Evolutionary conservation across 2,113 vertebrate genomes (phyloP).

Genomic region (Hippopotamus amphibius): DNA sequence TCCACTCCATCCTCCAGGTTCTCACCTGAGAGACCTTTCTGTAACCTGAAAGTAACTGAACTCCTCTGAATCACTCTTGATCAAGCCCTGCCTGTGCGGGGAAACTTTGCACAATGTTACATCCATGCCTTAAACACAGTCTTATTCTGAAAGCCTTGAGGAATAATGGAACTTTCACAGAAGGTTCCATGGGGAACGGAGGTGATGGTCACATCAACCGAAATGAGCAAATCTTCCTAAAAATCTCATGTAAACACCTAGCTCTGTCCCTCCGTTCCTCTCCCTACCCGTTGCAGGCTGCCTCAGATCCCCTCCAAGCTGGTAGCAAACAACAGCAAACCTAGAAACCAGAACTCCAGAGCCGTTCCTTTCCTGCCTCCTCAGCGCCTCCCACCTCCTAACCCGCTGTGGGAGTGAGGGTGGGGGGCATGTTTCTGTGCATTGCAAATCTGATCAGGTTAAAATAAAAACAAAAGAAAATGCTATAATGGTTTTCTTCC

Average conservation of each 20-base stretch:
- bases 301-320: background rate
- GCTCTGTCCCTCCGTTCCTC: background rate
- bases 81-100: background rate
- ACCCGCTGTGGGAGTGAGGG: background rate
- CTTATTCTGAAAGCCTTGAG: background rate
- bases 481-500: background rate
- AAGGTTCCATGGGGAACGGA: background rate
- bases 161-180: background rate
- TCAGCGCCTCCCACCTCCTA: too few species aligned
- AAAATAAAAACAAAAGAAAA: background rate
- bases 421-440: background rate
- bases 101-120: background rate
- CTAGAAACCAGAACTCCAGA: background rate
- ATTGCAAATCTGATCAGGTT: background rate
- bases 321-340: background rate
- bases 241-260: background rate
- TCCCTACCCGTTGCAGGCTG: background rate
- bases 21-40: background rate
- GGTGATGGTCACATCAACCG: background rate
- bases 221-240: background rate
- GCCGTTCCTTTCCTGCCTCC: background rate
- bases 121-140: background rate
- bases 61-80: background rate
- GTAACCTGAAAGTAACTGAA: background rate
- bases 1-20: background rate